Evolutionary conservation across 1,140 invertebrate genomes (phyloP), one percentile per base, ranked within the genome.

Genomic region (Ceratosolen fusciceps): DNA sequence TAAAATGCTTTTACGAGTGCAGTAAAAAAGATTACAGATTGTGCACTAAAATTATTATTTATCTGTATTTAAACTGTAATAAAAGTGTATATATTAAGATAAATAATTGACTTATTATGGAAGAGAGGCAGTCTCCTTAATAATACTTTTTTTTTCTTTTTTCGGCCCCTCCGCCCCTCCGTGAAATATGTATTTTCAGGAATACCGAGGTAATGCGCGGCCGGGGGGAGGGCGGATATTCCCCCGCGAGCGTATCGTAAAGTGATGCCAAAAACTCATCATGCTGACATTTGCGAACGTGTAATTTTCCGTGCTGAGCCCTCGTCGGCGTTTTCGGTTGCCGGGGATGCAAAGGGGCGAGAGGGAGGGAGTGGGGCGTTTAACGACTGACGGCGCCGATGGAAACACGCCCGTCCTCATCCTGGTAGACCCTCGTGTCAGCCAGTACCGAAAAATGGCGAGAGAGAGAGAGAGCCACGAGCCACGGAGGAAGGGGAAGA

Each of bases 101-200:
- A 70, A 49, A 70, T 47, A 70, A 70, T 70, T 70, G 67, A 70
- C 43, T 65, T 65, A 65, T 65, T 65, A 65, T n/a, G 60, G 60
- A 37, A 31, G 34, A 31, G 58, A 12, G 16, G 60, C 4, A 37
- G 14, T 37, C 56, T 14, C 7, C n/a, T 37, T 65, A 37, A 37
- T n/a, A 52, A 4, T 52, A 16, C 21, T 21, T 52, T 21, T 52
- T 52, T 43, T 16, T 21, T 16, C 14, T 52, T 52, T n/a, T n/a
- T n/a, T n/a, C n/a, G n/a, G n/a, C n/a, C n/a, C n/a, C n/a, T n/a
- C n/a, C n/a, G n/a, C n/a, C n/a, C n/a, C 49, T 16, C 5, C 34
- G 60, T 37, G 31, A 65, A 65, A 65, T 65, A 65, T 65, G 31
- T 65, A 65, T 65, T 65, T 65, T 65, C 34, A 70, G 39, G 29